These are phyloP conservation scores for Apeltes quadracus DNA, from an alignment of 2,113 vertebrate genomes.

Conservation along the genomic window DNA sequence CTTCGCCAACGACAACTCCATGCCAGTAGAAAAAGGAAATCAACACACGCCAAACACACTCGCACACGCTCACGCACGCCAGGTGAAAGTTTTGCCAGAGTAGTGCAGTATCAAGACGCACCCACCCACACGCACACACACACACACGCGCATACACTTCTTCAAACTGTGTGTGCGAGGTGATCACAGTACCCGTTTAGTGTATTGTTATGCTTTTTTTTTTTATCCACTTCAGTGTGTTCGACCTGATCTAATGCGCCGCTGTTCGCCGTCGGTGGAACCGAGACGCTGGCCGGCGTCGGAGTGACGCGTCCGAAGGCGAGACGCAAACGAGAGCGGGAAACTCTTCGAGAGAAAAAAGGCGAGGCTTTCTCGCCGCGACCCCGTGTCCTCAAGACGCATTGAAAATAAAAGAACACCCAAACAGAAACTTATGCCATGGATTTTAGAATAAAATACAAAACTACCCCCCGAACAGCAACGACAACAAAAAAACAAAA, in stretches of 20 bases:
- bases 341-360: constrained; percentile 53
- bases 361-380: constrained; percentile 56
- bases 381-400: constrained; percentile 55
- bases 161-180: constrained; percentile 60
- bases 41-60: constrained; percentile 64
- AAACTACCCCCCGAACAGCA: constrained; percentile 61
- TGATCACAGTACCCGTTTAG: constrained; percentile 84
- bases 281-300: constrained; percentile 62
- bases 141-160: constrained; percentile 28
- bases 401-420: constrained; percentile 41
- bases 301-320: constrained; percentile 67
- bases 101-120: constrained; percentile 74
- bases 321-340: constrained; percentile 28
- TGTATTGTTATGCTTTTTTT: constrained; percentile 72
- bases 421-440: constrained; percentile 49
- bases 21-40: constrained; percentile 64
- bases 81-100: constrained; percentile 75
- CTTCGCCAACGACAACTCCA: constrained; percentile 68
- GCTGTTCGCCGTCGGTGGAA: constrained; percentile 58
- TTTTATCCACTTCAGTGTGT: constrained; percentile 76
- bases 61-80: constrained; percentile 61
- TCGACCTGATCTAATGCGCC: constrained; percentile 78
- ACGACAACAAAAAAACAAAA: constrained; percentile 69
- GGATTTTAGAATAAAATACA: constrained; percentile 61
- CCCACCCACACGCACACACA: constrained; percentile 13